Evolutionary conservation across 1,140 invertebrate genomes (phyloP).

Genomic region (Metopolophium dirhodum): DNA sequence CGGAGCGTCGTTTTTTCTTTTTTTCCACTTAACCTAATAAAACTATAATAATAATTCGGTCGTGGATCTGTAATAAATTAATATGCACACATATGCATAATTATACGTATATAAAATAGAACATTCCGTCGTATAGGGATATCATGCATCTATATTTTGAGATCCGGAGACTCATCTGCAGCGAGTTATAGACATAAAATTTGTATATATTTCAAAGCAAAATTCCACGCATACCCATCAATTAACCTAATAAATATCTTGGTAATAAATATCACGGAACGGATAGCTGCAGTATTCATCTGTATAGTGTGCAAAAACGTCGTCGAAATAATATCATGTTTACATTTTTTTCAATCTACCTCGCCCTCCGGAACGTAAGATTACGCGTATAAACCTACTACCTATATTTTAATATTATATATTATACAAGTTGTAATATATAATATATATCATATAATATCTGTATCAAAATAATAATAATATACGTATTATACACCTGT

Average conservation of each 20-base stretch:
- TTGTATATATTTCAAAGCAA: neutral
- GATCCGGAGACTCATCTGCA: neutral
- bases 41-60: neutral
- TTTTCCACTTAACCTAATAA: neutral
- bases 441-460: neutral
- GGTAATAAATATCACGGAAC: neutral
- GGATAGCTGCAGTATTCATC: neutral
- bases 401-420: neutral
- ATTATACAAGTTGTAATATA: neutral
- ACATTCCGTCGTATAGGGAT: neutral
- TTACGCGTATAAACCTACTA: neutral
- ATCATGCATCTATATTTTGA: no score
- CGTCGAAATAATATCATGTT: neutral
- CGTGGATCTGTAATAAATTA: neutral
- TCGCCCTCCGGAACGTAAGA: neutral
- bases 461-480: neutral
- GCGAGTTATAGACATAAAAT: neutral
- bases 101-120: neutral
- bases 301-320: neutral
- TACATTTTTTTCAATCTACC: neutral
- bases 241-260: neutral
- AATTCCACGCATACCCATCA: neutral
- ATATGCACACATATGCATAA: neutral
- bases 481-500: constrained; percentile 22
- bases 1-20: neutral